Percentiles rank a stretch among this genome's conserved stretches.
Conservation (phyloP, 2,113 vertebrate genomes). For the Eupsittula cactorum region DNA sequence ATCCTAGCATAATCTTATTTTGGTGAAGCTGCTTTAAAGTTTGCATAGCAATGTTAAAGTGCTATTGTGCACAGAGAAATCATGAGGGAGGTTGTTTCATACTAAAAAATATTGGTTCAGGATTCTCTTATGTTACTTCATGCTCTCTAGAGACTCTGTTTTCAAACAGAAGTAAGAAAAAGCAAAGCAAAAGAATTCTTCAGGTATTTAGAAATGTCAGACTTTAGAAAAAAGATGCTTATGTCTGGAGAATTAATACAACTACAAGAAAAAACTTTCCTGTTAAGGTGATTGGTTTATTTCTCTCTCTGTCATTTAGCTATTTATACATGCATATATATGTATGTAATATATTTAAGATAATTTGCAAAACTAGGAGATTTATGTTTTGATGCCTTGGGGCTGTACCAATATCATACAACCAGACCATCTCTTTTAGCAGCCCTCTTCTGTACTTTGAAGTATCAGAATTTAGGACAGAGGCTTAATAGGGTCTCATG, state of each 20-base stretch:
- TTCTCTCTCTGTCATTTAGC: neutral
- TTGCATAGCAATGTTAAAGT: neutral
- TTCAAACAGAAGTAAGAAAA: neutral
- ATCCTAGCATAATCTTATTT: neutral
- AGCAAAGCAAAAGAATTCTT: neutral
- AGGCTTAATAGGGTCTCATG: neutral
- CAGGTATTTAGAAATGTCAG: neutral
- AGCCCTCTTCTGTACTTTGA: neutral
- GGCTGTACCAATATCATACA: neutral
- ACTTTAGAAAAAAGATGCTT: neutral
- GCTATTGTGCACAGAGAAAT: neutral
- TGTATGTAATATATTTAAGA: neutral
- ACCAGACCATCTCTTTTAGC: neutral
- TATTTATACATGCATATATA: neutral
- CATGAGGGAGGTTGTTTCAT: neutral
- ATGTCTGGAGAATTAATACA: neutral
- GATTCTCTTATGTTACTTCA: neutral
- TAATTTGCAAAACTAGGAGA: neutral
- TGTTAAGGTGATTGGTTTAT: neutral
- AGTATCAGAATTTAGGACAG: neutral
- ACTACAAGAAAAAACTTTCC: neutral
- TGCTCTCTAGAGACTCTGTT: neutral
- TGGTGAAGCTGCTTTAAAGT: neutral
- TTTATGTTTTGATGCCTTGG: neutral
- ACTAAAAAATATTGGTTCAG: neutral